phyloP scores from a whole-genome alignment of 2,113 vertebrate genomes.

The Myiopsitta monachus region DNA sequence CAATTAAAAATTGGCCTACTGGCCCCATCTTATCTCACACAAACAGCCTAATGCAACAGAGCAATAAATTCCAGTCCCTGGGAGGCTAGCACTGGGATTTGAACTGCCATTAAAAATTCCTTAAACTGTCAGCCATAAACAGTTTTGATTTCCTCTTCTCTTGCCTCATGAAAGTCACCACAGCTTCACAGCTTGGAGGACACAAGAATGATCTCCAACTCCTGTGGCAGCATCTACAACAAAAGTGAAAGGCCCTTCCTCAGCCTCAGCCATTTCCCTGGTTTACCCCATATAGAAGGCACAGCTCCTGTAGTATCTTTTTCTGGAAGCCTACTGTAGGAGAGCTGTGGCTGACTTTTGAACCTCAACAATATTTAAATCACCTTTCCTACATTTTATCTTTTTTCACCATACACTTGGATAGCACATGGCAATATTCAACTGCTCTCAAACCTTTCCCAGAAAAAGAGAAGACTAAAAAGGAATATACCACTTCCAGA shows the following conservation, averaged over 20 bases:
- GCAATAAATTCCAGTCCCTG: conserved; percentile 4
- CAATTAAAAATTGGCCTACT: conserved; percentile 17
- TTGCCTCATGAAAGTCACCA: neutral
- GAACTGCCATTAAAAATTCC: conserved; percentile 7
- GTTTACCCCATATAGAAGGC: neutral
- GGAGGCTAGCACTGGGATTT: neutral
- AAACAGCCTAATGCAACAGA: neutral
- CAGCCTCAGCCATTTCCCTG: neutral
- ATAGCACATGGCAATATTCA: neutral
- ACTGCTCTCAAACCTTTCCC: neutral
- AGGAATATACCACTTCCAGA: neutral
- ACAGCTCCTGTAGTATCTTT: neutral
- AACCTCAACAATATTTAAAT: neutral
- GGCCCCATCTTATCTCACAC: conserved; percentile 9
- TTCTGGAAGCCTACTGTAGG: neutral
- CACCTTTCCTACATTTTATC: neutral
- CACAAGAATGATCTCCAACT: neutral
- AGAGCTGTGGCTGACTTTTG: neutral
- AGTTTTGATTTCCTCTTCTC: neutral
- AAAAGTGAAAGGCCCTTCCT: neutral
- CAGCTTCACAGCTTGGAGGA: neutral
- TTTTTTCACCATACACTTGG: neutral
- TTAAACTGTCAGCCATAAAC: neutral
- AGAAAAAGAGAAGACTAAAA: neutral
- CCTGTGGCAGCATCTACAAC: neutral